phyloP scores from a whole-genome alignment of 2,113 vertebrate species.

The Dipodomys merriami region DNA sequence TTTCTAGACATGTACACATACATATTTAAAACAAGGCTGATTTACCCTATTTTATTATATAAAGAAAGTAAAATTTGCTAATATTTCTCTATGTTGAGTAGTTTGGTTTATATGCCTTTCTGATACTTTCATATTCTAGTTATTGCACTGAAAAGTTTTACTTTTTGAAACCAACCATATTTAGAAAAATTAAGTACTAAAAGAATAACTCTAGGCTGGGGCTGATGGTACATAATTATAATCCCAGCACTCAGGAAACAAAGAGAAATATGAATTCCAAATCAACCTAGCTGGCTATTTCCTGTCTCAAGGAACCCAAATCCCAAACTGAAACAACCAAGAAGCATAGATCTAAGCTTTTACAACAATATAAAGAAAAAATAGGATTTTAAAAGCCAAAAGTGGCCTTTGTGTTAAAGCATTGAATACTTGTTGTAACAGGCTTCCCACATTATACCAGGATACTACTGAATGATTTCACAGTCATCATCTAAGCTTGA shows the following conservation, averaged over 20 bases:
- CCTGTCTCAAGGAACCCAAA: too few species aligned
- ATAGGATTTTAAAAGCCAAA: background rate
- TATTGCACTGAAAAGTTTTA: constrained; percentile 15
- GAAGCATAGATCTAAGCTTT: background rate
- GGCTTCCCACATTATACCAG: background rate
- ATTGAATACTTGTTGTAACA: background rate
- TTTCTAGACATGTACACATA: background rate
- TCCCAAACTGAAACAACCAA: too few species aligned
- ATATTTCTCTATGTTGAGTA: background rate
- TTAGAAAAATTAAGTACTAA: background rate
- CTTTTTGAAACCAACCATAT: background rate
- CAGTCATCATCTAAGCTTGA: background rate
- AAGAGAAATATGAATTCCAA: too few species aligned
- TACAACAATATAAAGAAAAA: constrained; percentile 1
- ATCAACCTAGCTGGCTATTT: too few species aligned
- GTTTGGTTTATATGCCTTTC: constrained; percentile 15
- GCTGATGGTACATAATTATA: too few species aligned
- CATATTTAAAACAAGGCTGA: constrained; percentile 24
- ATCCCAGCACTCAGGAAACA: too few species aligned
- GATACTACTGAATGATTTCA: constrained; percentile 14
- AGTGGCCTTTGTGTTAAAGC: background rate
- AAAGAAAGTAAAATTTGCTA: background rate
- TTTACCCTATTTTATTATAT: constrained; percentile 7
- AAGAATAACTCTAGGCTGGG: too few species aligned
- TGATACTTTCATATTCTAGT: background rate